These are phyloP conservation scores for Aplodontia rufa DNA, from an alignment of 2,113 vertebrate species.

Conservation along the genomic window DNA sequence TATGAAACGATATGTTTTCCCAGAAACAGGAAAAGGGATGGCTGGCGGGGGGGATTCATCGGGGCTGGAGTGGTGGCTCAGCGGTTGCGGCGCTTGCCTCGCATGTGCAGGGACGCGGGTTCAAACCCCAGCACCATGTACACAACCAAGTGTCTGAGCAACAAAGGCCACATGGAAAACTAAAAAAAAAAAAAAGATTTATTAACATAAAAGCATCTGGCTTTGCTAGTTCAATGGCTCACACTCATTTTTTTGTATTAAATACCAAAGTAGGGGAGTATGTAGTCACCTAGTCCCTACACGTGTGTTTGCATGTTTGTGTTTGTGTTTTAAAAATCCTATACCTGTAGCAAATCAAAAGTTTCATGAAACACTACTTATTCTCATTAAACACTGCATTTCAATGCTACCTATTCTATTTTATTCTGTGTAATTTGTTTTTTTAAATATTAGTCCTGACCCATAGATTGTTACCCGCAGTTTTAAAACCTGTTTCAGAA, in stretches of 20 bases:
- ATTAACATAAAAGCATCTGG: background rate
- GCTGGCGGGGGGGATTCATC: too few relatives aligned
- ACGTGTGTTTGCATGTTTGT: background rate
- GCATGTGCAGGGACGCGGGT: too few relatives aligned
- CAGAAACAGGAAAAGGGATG: background rate
- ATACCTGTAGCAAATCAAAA: background rate
- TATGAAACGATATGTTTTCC: background rate
- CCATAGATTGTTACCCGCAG: background rate
- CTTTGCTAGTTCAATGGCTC: slow-evolving; percentile 13
- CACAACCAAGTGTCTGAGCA: too few relatives aligned
- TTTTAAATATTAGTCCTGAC: background rate
- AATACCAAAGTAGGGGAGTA: background rate
- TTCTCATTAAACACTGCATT: background rate
- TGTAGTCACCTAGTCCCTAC: background rate
- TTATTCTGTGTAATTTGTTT: background rate
- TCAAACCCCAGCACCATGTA: too few relatives aligned
- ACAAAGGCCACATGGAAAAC: too few relatives aligned
- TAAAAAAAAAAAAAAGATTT: background rate
- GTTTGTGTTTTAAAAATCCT: background rate
- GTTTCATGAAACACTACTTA: background rate
- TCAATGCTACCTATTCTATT: background rate
- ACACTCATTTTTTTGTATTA: background rate
- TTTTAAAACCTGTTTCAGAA: background rate
- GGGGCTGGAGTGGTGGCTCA: too few relatives aligned
- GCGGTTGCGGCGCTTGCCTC: too few relatives aligned